These are phyloP conservation scores for Syritta pipiens DNA, from an alignment of 2,888 invertebrate genomes.

Conservation along the genomic window DNA sequence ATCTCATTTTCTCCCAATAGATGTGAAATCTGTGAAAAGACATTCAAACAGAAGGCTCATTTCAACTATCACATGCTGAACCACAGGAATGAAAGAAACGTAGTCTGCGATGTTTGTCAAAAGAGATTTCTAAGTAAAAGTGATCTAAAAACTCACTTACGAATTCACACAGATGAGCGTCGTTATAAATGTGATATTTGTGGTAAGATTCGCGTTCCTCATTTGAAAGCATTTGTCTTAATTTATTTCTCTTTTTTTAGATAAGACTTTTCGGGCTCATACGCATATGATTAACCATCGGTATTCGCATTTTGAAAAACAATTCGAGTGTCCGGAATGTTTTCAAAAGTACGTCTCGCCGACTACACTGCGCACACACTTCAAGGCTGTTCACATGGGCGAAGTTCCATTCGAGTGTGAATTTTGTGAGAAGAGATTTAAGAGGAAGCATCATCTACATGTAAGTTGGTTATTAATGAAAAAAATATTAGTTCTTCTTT, in stretches of 20 bases:
- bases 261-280: conserved; percentile 72
- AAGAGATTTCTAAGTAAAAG: conserved; percentile 72
- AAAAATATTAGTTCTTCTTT: no score
- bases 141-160: conserved; percentile 72
- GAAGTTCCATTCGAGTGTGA: conserved; percentile 72
- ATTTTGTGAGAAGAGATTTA: conserved; percentile 72
- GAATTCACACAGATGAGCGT: conserved; percentile 72
- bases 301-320: conserved; percentile 72
- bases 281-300: conserved; percentile 74
- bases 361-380: conserved; percentile 72
- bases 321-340: conserved; percentile 72
- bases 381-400: conserved; percentile 71
- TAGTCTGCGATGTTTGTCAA: conserved; percentile 72
- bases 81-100: conserved; percentile 73
- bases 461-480: no score
- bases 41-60: conserved; percentile 73
- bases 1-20: conserved; percentile 31
- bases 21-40: conserved; percentile 72
- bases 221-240: background rate
- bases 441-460: conserved; percentile 73
- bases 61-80: conserved; percentile 72
- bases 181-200: conserved; percentile 74
- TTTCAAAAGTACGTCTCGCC: conserved; percentile 73
- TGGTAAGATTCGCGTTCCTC: conserved; percentile 53
- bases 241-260: conserved; percentile 43